These are phyloP conservation scores for Chamaetylas fuelleborni DNA, from an alignment of 2,113 vertebrate species.

Conservation along the genomic window DNA sequence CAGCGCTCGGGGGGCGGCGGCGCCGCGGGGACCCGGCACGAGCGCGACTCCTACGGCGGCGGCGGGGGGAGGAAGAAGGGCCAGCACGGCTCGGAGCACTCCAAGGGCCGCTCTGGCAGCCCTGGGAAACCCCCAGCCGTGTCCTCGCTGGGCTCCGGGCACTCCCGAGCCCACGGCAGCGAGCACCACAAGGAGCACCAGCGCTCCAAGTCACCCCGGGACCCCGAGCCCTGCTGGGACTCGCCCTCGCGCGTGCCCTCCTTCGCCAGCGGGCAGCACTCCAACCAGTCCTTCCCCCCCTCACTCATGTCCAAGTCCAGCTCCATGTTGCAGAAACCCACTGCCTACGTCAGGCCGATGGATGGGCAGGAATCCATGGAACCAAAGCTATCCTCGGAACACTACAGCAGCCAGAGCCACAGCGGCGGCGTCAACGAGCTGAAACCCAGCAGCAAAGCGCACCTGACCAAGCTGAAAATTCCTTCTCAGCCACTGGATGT, in stretches of 20 bases:
- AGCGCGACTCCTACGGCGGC: conserved; percentile 79
- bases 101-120: conserved; percentile 88
- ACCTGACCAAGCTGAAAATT: conserved; percentile 96
- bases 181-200: conserved; percentile 96
- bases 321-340: conserved; percentile 97
- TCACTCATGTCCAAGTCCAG: conserved; percentile 93
- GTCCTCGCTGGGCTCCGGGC: conserved; percentile 83
- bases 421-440: conserved; percentile 85
- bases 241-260: conserved; percentile 92
- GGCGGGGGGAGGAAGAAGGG: conserved; percentile 75
- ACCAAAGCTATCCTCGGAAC: conserved; percentile 88
- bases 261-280: conserved; percentile 89
- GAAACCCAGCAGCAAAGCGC: conserved; percentile 91
- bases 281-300: conserved; percentile 91
- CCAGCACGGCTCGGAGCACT: conserved; percentile 92
- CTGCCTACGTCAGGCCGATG: conserved; percentile 97
- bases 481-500: conserved; percentile 94
- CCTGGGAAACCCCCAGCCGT: conserved; percentile 83
- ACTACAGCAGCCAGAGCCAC: conserved; percentile 87
- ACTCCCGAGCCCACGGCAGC: conserved; percentile 82
- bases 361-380: conserved; percentile 96
- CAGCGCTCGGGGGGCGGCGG: conserved; percentile 64
- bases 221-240: conserved; percentile 94
- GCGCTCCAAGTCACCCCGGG: conserved; percentile 92
- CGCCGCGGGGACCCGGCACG: conserved; percentile 82